phyloP scores from a whole-genome alignment of 2,797 vertebrate species.

The Eulemur coronatus region DNA sequence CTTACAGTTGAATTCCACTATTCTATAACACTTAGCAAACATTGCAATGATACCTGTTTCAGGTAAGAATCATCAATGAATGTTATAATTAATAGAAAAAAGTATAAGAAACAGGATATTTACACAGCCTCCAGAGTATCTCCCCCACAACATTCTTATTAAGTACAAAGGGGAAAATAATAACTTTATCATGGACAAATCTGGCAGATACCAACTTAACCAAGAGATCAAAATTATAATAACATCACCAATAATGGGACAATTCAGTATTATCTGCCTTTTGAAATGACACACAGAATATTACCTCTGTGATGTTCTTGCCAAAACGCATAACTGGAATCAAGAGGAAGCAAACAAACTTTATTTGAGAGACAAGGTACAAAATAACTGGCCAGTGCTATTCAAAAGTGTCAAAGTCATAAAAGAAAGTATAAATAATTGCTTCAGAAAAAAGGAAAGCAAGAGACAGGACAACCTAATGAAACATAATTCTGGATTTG shows the following conservation, averaged over 20 bases:
- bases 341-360: background rate
- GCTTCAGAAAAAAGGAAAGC: background rate
- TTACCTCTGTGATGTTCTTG: background rate
- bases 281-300: background rate
- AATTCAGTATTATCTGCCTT: background rate
- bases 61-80: background rate
- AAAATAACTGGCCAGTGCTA: background rate
- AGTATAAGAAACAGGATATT: background rate
- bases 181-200: background rate
- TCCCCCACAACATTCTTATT: background rate
- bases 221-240: background rate
- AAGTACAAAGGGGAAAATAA: background rate
- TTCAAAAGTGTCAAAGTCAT: background rate
- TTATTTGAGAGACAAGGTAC: background rate
- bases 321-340: background rate
- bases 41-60: background rate
- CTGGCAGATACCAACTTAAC: background rate
- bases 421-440: background rate
- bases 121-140: background rate
- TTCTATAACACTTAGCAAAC: background rate
- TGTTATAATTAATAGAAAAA: background rate
- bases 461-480: background rate
- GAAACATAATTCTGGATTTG: background rate
- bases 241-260: background rate
- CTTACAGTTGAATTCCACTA: background rate